Conservation (phyloP, 2,888 invertebrate genomes). For the Ectemnius cavifrons region DNA sequence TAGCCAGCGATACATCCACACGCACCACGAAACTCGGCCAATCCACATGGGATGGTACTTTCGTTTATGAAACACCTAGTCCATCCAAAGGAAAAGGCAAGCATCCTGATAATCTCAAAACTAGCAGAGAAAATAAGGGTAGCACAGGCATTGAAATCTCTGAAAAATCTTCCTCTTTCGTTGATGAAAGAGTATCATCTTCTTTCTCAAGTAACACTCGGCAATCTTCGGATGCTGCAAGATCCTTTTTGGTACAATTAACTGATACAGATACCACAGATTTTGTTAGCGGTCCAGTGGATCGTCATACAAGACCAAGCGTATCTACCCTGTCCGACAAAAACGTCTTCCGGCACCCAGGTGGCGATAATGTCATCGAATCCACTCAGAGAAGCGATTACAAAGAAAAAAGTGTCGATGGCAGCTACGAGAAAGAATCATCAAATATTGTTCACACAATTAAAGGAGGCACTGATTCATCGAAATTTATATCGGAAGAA, state of each 20-base stretch:
- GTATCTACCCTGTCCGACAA: slow-evolving; percentile 71
- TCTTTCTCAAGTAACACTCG: slow-evolving; percentile 23
- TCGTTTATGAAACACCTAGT: slow-evolving; percentile 78
- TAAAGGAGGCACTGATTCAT: slow-evolving; percentile 50
- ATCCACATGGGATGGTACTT: slow-evolving; percentile 81
- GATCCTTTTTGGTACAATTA: slow-evolving; percentile 3
- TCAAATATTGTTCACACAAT: slow-evolving; percentile 51
- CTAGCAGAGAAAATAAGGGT: slow-evolving; percentile 3
- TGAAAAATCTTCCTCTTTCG: slow-evolving; percentile 21
- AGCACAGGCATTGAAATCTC: slow-evolving; percentile 48
- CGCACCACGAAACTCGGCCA: slow-evolving; percentile 64
- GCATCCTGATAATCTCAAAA: not conserved
- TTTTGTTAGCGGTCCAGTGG: slow-evolving; percentile 14
- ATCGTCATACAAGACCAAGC: slow-evolving; percentile 67
- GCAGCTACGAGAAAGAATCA: slow-evolving; percentile 54
- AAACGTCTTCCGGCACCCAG: slow-evolving; percentile 40
- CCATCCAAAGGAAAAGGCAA: slow-evolving; percentile 10
- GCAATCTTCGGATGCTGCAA: slow-evolving; percentile 27
- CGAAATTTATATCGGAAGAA: slow-evolving; percentile 58
- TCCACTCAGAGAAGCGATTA: slow-evolving; percentile 54
- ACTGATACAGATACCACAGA: slow-evolving; percentile 32
- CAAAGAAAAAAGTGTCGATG: slow-evolving; percentile 52
- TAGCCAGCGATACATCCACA: slow-evolving; percentile 12
- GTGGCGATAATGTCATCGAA: slow-evolving; percentile 46
- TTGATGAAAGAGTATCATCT: slow-evolving; percentile 41